Conservation (phyloP, 2,113 vertebrate genomes). For the Scophthalmus maximus region DNA sequence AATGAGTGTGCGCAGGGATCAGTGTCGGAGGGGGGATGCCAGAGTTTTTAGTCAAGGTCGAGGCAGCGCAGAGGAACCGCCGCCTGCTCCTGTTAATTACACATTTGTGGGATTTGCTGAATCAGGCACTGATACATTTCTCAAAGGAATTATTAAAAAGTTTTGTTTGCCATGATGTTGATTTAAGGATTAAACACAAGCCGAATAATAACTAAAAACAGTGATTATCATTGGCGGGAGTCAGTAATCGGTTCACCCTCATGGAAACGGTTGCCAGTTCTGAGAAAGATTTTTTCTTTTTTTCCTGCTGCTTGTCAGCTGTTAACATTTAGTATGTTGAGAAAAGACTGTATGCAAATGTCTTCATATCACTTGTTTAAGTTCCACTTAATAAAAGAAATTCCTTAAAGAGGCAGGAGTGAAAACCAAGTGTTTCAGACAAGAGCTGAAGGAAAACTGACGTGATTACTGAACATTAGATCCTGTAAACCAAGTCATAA, state of each 20-base stretch:
- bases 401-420: no score
- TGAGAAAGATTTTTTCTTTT: no score
- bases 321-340: no score
- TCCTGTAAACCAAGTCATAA: no score
- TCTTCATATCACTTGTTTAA: no score
- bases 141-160: constrained; percentile 33
- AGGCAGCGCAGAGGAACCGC: constrained; percentile 6
- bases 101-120: constrained; percentile 11
- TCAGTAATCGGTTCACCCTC: background rate
- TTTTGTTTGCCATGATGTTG: constrained; percentile 19
- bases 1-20: constrained; percentile 50
- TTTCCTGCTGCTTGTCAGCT: no score
- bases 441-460: no score
- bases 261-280: no score
- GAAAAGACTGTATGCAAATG: no score
- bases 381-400: no score
- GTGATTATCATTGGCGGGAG: constrained; percentile 41
- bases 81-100: constrained; percentile 6
- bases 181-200: constrained; percentile 27
- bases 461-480: no score
- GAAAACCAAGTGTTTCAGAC: no score
- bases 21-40: constrained; percentile 29
- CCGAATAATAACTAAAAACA: constrained; percentile 32
- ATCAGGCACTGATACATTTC: constrained; percentile 17
- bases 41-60: constrained; percentile 41